These are phyloP conservation scores for Choreutis nemorana DNA, from an alignment of 2,888 invertebrate species.

Conservation along the genomic window DNA sequence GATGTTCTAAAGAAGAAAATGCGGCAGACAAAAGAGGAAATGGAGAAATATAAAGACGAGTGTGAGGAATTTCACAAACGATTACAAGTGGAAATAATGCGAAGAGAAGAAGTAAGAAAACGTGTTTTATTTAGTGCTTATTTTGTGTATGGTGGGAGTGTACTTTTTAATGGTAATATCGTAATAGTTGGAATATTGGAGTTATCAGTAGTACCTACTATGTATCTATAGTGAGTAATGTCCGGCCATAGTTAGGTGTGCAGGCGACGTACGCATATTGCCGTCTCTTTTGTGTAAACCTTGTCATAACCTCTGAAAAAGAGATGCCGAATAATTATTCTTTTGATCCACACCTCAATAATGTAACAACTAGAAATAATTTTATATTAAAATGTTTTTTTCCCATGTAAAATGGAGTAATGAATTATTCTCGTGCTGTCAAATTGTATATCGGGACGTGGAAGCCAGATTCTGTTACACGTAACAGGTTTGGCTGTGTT, in stretches of 20 bases:
- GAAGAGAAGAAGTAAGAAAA: slow-evolving; percentile 96
- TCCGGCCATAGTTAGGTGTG: slow-evolving; percentile 66
- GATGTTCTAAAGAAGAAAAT: slow-evolving; percentile 99
- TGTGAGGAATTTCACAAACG: slow-evolving; percentile 96
- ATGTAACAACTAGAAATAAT: no score
- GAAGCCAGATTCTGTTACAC: slow-evolving; percentile 41
- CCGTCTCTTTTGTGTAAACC: slow-evolving; percentile 53
- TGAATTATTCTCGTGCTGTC: no score
- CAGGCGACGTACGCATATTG: slow-evolving; percentile 64
- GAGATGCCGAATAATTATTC: slow-evolving; percentile 42
- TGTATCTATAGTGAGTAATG: slow-evolving; percentile 66
- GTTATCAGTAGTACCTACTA: slow-evolving; percentile 51
- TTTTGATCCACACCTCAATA: slow-evolving; percentile 32
- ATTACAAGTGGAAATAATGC: slow-evolving; percentile 93
- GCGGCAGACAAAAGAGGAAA: slow-evolving; percentile 98
- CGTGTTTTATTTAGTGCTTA: no score
- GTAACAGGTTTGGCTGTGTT: slow-evolving; percentile 62
- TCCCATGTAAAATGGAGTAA: no score
- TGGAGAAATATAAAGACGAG: slow-evolving; percentile 98
- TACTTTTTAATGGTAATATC: slow-evolving; percentile 25
- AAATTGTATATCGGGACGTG: no score
- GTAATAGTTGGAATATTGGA: slow-evolving; percentile 28
- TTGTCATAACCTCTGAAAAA: slow-evolving; percentile 29
- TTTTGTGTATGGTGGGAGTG: slow-evolving; percentile 30
- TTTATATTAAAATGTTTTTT: no score